Evolutionary conservation across 30 jellyfish, hydroid and myxozoan genomes (phyloP), one percentile per base, ranked within the genome.

Genomic region (Clytia hemisphaerica): DNA sequence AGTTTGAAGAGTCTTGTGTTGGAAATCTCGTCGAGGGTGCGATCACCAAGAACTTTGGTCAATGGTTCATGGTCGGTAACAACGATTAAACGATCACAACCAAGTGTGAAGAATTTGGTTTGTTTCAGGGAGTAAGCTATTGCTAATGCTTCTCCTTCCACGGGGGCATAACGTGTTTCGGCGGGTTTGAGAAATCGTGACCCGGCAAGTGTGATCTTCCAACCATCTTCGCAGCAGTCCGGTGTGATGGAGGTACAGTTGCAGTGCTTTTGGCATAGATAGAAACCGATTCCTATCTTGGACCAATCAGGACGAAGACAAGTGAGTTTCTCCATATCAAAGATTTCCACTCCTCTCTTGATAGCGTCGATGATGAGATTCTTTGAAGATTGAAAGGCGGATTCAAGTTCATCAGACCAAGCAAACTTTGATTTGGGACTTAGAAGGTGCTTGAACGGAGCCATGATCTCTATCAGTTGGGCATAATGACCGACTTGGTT

Each of bases 361-460:
- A 59, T 59, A 10, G 24, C 64, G 62, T 24, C 12, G 73, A 38
- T 7, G 28, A 33, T 63, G 22, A 6, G 60, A 12, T 26, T 7
- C 38, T 38, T 37, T 6, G 77, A 63, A 15, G 34, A 26, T 5
- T 33, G 33, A 25, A 63, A 63, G 32, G n/a, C n/a, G n/a, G n/a
- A n/a, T n/a, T n/a, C n/a, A n/a, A n/a, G n/a, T n/a, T n/a, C n/a
- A n/a, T n/a, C 27, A 73, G n/a, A n/a, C 71, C 72, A 63, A 12
- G 9, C n/a, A 37, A 63, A 63, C 4, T 21, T 24, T 32, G 61
- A 10, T 15, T 21, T 29, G 1, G 78, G 40, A 24, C 30, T 33
- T 59, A 71, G 83, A 14, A 53, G 77, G 26, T 71, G 42, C 10
- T 62, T 16, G 83, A 71, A 53, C 12, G 78, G 83, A 2, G 31